Evolutionary conservation across 2,113 vertebrate genomes (phyloP).

Genomic region (Bubo bubo): DNA sequence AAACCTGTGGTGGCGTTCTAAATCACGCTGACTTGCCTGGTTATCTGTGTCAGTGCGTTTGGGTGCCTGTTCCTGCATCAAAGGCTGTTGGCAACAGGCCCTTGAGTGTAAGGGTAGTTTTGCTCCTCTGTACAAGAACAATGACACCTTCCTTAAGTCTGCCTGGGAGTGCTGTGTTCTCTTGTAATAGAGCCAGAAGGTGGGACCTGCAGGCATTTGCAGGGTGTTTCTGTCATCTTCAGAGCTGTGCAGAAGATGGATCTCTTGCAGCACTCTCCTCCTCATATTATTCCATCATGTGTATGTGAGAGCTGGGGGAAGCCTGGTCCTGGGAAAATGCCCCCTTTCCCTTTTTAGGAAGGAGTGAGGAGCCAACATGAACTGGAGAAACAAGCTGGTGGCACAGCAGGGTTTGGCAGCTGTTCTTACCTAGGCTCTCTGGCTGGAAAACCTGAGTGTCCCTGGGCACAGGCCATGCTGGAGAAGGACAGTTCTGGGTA

Average conservation of each 20-base stretch:
- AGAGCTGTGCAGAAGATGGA: neutral
- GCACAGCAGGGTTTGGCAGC: neutral
- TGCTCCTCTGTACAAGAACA: neutral
- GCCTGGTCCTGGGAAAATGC: neutral
- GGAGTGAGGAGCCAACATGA: neutral
- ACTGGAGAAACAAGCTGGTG: neutral
- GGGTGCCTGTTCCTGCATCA: neutral
- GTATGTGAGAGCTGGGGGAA: neutral
- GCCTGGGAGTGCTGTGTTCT: neutral
- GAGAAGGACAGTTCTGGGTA: neutral
- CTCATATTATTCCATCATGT: neutral
- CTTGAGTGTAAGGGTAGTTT: neutral
- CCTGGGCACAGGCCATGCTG: neutral
- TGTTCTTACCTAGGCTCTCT: neutral
- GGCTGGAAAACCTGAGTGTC: neutral
- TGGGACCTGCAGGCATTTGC: neutral
- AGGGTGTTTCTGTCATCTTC: neutral
- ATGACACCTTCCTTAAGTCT: neutral
- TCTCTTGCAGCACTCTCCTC: neutral
- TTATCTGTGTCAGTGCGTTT: neutral
- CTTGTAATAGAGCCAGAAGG: neutral
- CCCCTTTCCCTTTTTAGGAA: neutral
- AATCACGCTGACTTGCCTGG: accelerated
- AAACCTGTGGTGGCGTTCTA: neutral
- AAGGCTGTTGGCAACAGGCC: neutral